These are phyloP conservation scores for Crossaster papposus DNA, from an alignment of 53 echinoderm and acorn worm species.

Conservation along the genomic window DNA sequence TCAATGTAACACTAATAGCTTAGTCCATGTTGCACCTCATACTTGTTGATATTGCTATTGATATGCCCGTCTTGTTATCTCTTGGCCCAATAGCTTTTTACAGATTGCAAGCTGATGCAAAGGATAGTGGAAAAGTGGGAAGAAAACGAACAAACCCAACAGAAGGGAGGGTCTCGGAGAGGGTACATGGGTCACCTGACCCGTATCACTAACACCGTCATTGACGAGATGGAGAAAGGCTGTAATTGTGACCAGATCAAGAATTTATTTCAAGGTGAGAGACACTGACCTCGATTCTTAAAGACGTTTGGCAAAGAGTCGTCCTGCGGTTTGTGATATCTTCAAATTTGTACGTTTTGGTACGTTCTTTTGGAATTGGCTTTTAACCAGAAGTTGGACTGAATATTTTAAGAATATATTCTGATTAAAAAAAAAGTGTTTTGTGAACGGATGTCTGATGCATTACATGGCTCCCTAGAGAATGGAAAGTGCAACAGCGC, in stretches of 20 bases:
- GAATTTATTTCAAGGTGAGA: constrained; percentile 86
- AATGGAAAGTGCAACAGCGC: no score
- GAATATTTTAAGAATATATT: no score
- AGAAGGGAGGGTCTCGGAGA: constrained; percentile 72
- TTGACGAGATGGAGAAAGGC: constrained; percentile 88
- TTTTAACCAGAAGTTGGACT: no score
- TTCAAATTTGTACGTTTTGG: not conserved
- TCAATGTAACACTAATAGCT: no score
- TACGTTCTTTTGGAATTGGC: not conserved
- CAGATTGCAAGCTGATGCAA: constrained; percentile 90
- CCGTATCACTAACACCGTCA: constrained; percentile 83
- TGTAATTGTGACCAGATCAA: constrained; percentile 98
- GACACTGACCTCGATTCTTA: not conserved
- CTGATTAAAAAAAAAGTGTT: no score
- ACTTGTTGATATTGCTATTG: not conserved
- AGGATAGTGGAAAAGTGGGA: constrained; percentile 95
- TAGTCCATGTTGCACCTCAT: not conserved
- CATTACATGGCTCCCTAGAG: no score
- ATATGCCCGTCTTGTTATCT: not conserved
- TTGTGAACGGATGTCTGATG: no score
- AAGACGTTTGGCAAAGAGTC: not conserved
- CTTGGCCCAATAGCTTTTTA: constrained; percentile 71
- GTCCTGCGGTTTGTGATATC: not conserved
- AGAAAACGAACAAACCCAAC: constrained; percentile 84
- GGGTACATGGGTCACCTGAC: constrained; percentile 99